Percentiles rank a stretch among this genome's conserved stretches.
These are phyloP conservation scores for Tetrapedia diversipes DNA, from an alignment of 2,888 invertebrate species.

Conservation along the genomic window DNA sequence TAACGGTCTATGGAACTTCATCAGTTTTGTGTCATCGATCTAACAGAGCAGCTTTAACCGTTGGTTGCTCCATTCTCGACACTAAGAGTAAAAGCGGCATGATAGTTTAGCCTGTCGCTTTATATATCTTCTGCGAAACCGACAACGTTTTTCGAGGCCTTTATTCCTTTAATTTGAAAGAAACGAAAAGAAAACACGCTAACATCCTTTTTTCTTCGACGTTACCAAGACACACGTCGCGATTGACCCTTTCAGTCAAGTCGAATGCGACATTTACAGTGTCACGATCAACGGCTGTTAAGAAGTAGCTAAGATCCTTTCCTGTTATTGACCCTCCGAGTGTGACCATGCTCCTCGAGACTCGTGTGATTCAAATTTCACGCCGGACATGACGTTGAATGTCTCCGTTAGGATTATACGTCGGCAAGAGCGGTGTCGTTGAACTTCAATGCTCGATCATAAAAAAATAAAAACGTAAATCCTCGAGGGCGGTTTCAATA, in stretches of 20 bases:
- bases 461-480: constrained; percentile 62
- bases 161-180: not conserved
- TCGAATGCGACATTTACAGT: constrained; percentile 41
- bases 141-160: not conserved
- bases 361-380: constrained; percentile 57
- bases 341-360: constrained; percentile 71
- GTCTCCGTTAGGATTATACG: constrained; percentile 70
- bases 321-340: constrained; percentile 69
- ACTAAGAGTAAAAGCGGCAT: not conserved
- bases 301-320: constrained; percentile 64
- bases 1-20: constrained; percentile 7
- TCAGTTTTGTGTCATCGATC: not conserved
- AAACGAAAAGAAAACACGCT: not conserved
- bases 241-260: constrained; percentile 14
- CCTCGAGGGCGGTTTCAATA: constrained; percentile 53
- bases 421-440: constrained; percentile 62
- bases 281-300: constrained; percentile 41
- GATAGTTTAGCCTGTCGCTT: not conserved
- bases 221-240: not conserved
- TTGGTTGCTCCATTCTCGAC: constrained; percentile 11
- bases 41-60: not conserved
- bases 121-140: constrained; percentile 18
- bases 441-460: constrained; percentile 66
- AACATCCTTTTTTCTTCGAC: not conserved
- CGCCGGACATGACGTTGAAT: constrained; percentile 74